A percentile compares a stretch with the other conserved stretches of the same genome.
Evolutionary conservation across 2,888 invertebrate species (phyloP).

Genomic region (Diachrysia chrysitis): DNA sequence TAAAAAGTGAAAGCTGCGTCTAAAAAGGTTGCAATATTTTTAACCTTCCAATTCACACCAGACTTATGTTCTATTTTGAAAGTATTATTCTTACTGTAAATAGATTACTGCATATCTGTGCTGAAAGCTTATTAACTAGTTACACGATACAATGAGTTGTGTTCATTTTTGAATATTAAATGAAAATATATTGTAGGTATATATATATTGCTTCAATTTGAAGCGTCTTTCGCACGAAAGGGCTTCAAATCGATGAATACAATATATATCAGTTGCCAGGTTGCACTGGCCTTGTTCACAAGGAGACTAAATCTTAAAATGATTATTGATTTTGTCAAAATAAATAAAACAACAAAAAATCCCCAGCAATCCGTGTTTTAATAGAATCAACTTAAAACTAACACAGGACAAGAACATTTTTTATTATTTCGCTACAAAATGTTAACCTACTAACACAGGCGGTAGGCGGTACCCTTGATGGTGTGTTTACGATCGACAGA

Average conservation of each 20-base stretch:
- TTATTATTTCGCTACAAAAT: background rate
- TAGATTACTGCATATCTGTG: background rate
- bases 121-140: background rate
- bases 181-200: no score
- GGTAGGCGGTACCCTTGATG: background rate
- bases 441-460: background rate
- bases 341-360: constrained; percentile 2
- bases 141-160: no score
- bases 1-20: constrained; percentile 18
- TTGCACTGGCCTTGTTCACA: no score
- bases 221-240: no score
- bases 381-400: background rate
- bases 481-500: background rate
- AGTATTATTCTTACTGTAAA: background rate
- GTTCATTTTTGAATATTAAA: no score
- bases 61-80: background rate
- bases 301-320: no score
- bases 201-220: no score
- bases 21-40: constrained; percentile 26
- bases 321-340: no score
- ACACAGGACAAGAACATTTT: background rate
- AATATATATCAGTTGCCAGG: no score
- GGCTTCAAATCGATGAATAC: no score
- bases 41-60: constrained; percentile 23
- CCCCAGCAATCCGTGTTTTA: background rate